These are phyloP conservation scores for Calephelis nemesis DNA, from an alignment of 1,140 invertebrate genomes.

Conservation along the genomic window DNA sequence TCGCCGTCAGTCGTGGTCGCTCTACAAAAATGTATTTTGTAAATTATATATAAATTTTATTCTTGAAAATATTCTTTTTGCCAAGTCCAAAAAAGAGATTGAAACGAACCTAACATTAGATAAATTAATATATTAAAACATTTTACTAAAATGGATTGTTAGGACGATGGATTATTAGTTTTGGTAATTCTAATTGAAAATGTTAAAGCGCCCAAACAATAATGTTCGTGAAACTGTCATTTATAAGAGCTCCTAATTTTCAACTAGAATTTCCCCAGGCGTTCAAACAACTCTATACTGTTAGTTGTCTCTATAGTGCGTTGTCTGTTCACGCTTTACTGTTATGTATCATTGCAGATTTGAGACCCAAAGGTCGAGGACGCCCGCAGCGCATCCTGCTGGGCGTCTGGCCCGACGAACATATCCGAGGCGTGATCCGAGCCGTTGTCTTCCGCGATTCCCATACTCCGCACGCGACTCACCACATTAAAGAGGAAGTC, in stretches of 20 bases:
- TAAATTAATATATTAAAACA: too few relatives aligned
- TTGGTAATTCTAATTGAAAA: too few relatives aligned
- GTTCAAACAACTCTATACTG: neutral
- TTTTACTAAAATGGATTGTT: too few relatives aligned
- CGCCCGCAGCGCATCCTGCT: slow-evolving; percentile 92
- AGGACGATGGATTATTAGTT: too few relatives aligned
- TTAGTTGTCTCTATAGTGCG: slow-evolving; percentile 34
- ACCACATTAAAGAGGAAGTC: slow-evolving; percentile 71
- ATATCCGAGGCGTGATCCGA: slow-evolving; percentile 93
- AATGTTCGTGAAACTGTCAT: too few relatives aligned
- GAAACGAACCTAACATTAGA: too few relatives aligned
- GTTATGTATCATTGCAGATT: slow-evolving; percentile 82
- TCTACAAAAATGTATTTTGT: too few relatives aligned
- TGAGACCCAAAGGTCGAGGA: slow-evolving; percentile 92
- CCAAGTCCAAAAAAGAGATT: too few relatives aligned
- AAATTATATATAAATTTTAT: too few relatives aligned
- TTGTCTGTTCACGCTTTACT: slow-evolving; percentile 72
- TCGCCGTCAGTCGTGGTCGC: too few relatives aligned
- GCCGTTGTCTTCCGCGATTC: slow-evolving; percentile 94
- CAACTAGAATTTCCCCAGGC: neutral
- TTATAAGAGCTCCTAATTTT: neutral
- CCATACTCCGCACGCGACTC: slow-evolving; percentile 82
- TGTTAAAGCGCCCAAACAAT: too few relatives aligned
- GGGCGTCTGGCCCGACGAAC: slow-evolving; percentile 95
- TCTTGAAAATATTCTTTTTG: too few relatives aligned